Evolutionary conservation across 2,888 invertebrate species (phyloP).

Genomic region (Acanthosepion pharaonis): DNA sequence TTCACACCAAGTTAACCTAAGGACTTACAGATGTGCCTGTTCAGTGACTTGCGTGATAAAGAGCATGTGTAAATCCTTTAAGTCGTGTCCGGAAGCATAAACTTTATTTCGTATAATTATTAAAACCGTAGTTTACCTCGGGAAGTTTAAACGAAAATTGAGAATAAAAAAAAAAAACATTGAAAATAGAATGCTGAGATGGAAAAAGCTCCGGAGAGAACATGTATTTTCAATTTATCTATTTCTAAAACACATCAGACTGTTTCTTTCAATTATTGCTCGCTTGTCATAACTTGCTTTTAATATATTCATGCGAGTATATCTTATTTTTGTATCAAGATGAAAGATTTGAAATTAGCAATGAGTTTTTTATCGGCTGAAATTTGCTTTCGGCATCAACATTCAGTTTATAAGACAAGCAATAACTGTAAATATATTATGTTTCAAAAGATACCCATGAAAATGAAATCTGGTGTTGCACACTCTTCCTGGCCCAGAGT

Average conservation of each 20-base stretch:
- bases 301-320: neutral
- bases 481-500: no score
- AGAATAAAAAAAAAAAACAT: neutral
- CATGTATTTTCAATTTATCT: neutral
- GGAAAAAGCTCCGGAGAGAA: neutral
- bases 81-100: constrained; percentile 8
- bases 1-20: constrained; percentile 22
- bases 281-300: neutral
- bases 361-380: neutral
- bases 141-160: neutral
- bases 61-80: neutral
- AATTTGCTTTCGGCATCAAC: neutral
- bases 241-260: neutral
- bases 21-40: neutral
- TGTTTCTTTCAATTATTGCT: neutral
- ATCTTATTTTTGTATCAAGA: neutral
- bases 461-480: no score
- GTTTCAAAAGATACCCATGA: no score
- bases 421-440: no score
- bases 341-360: neutral
- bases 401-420: neutral
- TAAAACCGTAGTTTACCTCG: constrained; percentile 1
- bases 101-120: neutral
- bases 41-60: neutral
- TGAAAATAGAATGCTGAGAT: neutral